A percentile compares a stretch with the other conserved stretches of the same genome.
These are phyloP conservation scores for Harpegnathos saltator DNA, from an alignment of 1,140 invertebrate genomes.

Conservation along the genomic window DNA sequence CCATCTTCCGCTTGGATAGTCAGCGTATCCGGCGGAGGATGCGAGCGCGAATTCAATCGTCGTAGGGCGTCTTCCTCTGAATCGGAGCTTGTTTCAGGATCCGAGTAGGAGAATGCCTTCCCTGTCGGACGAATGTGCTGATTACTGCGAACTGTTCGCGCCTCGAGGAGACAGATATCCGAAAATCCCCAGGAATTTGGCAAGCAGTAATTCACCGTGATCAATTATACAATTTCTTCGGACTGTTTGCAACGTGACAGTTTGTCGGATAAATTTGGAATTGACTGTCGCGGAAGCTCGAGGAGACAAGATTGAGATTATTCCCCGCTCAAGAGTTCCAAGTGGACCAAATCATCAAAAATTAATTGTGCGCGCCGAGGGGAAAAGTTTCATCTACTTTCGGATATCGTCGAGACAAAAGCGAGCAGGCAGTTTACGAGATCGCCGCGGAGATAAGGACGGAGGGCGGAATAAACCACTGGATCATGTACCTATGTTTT, in stretches of 20 bases:
- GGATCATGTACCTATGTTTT: slow-evolving; percentile 80
- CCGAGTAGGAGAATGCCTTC: slow-evolving; percentile 81
- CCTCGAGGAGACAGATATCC: neutral
- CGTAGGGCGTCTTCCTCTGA: slow-evolving; percentile 92
- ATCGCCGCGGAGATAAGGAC: neutral
- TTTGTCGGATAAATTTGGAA: no score
- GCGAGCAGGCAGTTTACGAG: neutral
- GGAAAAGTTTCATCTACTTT: no score
- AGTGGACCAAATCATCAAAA: no score
- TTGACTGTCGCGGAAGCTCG: no score
- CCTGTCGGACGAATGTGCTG: slow-evolving; percentile 66
- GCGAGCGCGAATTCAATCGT: slow-evolving; percentile 86
- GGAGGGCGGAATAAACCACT: neutral
- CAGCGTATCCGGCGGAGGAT: slow-evolving; percentile 81
- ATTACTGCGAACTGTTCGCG: neutral
- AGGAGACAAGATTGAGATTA: no score
- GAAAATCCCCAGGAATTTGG: neutral
- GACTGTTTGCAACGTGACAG: no score
- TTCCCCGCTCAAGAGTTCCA: no score
- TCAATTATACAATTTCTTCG: neutral
- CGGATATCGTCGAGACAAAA: no score
- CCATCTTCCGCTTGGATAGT: slow-evolving; percentile 84
- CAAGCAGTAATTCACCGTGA: neutral
- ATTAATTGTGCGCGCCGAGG: no score
- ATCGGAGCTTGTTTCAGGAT: slow-evolving; percentile 90